Evolutionary conservation across 2,113 vertebrate genomes (phyloP), one percentile per base, ranked within the genome.

Genomic region (Hiodon alosoides): DNA sequence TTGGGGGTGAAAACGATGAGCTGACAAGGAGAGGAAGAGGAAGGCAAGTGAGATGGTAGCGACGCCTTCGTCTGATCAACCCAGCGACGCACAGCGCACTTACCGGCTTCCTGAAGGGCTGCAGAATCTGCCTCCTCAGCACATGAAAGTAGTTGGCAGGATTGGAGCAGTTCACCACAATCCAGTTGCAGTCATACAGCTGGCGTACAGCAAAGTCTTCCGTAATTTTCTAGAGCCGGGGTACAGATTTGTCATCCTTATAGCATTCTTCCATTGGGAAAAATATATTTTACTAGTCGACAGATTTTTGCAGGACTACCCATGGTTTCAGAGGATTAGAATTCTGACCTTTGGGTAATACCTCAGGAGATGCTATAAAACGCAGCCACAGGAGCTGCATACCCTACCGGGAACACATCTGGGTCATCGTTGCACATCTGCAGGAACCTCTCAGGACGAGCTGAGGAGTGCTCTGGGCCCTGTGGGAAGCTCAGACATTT

Each of bases 381-480:
- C 4, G 46, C 7, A n/a, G 48, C 10, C 7, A n/a, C 5, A 16
- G 51, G 9, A 1, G 2, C 67, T 31, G 69, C 3, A 17, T 4
- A 13, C 84, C 94, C 90, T 87, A 98, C 96, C 0, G 96, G 96
- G 81, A 95, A 92, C 62, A 97, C 92, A 0, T 99, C 97, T 0
- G 97, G 94, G 81, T 99, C 97, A 0, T 99, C 97, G 0, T 98
- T 98, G 86, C 96, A 99, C 97, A 99, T 99, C 90, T 99, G 96
- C 69, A 99, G 86, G 89, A 99, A 99, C 4, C 97, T 87, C 82
- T 99, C 97, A 0, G 97, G 97, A 77, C 97, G 93, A 76, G 96
- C 97, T 0, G 97, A 99, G 31, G 97, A 99, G 82, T 98, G 97
- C 75, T 99, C 97, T 0, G 97, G 97, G 78, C 97, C 97, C 97